phyloP scores from a whole-genome alignment of 2,797 vertebrate genomes.

The Etheostoma perlongum region DNA sequence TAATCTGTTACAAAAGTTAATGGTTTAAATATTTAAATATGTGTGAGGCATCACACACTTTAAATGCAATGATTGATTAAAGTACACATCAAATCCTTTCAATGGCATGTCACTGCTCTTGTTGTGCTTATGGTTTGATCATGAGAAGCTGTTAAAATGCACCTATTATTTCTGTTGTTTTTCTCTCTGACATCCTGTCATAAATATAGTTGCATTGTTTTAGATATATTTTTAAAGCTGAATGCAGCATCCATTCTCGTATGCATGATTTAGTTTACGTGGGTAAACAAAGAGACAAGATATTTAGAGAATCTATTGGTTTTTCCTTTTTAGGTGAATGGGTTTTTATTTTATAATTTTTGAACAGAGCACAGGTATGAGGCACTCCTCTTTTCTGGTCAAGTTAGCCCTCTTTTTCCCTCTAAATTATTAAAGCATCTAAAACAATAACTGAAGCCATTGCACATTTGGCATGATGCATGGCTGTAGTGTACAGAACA shows the following conservation, averaged over 20 bases:
- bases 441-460: constrained; percentile 5
- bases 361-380: not conserved
- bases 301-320: constrained; percentile 25
- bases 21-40: constrained; percentile 20
- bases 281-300: constrained; percentile 13
- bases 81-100: constrained; percentile 27
- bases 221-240: constrained; percentile 14
- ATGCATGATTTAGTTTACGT: constrained; percentile 23
- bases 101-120: constrained; percentile 27
- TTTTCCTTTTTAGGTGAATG: constrained; percentile 29
- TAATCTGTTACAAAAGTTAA: constrained; percentile 22
- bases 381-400: not conserved
- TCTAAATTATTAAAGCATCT: constrained; percentile 37
- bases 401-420: constrained; percentile 23
- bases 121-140: constrained; percentile 26
- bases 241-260: constrained; percentile 13
- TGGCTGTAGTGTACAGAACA: constrained; percentile 10
- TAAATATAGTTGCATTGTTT: constrained; percentile 29
- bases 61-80: constrained; percentile 15
- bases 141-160: constrained; percentile 38
- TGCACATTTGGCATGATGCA: constrained; percentile 33
- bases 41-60: not conserved
- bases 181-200: constrained; percentile 10
- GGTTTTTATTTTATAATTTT: constrained; percentile 23
- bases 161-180: constrained; percentile 18